Base-by-base conservation (phyloP, 2,113 vertebrate genomes). In the Anarrhichthys ocellatus region DNA sequence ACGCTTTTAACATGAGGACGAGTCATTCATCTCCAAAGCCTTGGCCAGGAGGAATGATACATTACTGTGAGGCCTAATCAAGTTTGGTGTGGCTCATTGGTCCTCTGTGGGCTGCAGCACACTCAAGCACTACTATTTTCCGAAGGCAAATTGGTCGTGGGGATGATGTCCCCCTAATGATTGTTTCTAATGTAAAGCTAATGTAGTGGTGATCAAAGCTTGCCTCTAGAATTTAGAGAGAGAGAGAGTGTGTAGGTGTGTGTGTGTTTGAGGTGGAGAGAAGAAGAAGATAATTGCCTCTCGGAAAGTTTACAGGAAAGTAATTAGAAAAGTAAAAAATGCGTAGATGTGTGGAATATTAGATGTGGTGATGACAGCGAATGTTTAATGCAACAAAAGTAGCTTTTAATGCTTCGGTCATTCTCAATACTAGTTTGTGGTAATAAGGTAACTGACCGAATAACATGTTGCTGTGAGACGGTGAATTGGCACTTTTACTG, bases 131-230 rank as follows among this genome's bases (percentile, higher is more conserved):
- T 52, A 78, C 89, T 89, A 88, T 95, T 94, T 94, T 94, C 91
- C 56, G 22, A 89, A 87, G 91, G 92, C 90, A 94, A 94, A 95
- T 93, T 94, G 93, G 89, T 92, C 82, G 81, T 68, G 80, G 89
- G 86, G 88, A 89, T 91, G 92, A 94, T 93, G 89, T 91, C 84
- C 91, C 82, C 80, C 81, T 93, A 93, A 94, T 92, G 94, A 93
- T 84, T 75, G 81, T 89, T 89, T 91, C 87, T 95, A 94, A 94
- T 93, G 90, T 92, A 93, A 91, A 87, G 93, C 92, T 94, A 93
- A 95, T 94, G 94, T 93, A 87, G 66, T 91, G 92, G 87, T 82
- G 89, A 92, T 93, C 91, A 91, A 92, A 90, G 88, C 87, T 89
- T 80, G 89, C 90, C 87, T 83, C 78, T 85, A 88, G 91, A 92